Percentiles rank a stretch among this genome's conserved stretches.
phyloP scores from a whole-genome alignment of 2,113 vertebrate species.

The Poicephalus gulielmi region DNA sequence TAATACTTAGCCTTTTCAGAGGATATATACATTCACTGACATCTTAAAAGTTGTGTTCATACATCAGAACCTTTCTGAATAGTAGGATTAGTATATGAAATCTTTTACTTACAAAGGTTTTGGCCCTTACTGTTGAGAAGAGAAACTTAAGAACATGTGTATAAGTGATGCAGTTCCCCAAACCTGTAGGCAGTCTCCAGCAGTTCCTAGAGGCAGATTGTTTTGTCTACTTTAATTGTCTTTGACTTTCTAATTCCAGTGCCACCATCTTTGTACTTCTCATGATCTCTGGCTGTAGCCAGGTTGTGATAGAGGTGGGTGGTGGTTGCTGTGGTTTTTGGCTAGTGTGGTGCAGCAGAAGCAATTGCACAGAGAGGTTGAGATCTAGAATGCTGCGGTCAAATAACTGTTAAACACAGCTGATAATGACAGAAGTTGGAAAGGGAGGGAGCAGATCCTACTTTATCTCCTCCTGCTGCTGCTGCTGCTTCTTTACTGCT shows the following conservation, averaged over 20 bases:
- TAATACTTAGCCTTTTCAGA: background rate
- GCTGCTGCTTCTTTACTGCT: background rate
- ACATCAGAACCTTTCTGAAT: background rate
- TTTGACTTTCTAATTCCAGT: background rate
- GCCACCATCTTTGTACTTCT: background rate
- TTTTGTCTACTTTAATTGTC: background rate
- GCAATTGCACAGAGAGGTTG: background rate
- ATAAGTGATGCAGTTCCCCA: background rate
- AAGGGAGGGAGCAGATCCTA: background rate
- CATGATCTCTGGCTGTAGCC: background rate
- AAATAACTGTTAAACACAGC: background rate
- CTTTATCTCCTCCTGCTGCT: background rate
- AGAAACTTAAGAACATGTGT: background rate
- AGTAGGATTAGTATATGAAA: background rate
- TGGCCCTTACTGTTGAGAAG: background rate
- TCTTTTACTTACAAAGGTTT: background rate
- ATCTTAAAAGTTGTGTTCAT: background rate
- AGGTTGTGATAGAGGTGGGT: background rate
- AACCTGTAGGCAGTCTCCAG: background rate
- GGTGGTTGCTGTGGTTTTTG: background rate
- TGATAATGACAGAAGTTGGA: background rate
- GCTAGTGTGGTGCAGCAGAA: background rate
- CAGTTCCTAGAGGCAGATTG: background rate
- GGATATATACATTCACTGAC: background rate
- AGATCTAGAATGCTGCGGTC: background rate